A percentile compares a stretch with the other conserved stretches of the same genome.
Conservation (phyloP, 92 coral and sea anemone species). For the Zoanthus gigantus region DNA sequence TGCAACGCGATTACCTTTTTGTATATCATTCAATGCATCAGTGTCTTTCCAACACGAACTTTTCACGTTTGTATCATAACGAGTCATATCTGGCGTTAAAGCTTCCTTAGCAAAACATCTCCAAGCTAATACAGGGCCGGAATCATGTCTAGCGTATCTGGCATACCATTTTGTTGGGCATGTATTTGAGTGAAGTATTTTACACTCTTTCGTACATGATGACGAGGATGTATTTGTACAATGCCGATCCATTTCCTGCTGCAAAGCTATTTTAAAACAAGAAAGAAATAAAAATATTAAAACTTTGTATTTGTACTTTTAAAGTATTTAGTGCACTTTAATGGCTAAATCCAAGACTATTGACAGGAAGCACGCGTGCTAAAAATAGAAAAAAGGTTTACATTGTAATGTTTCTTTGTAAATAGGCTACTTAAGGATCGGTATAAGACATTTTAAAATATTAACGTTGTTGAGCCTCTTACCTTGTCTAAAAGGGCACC, state of each 20-base stretch:
- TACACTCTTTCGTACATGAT: neutral
- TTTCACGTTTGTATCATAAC: neutral
- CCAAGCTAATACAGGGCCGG: neutral
- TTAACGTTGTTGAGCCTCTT: neutral
- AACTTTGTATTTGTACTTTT: too few relatives aligned
- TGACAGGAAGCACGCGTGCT: too few relatives aligned
- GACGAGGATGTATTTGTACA: neutral
- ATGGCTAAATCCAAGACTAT: too few relatives aligned
- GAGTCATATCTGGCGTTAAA: slow-evolving; percentile 13
- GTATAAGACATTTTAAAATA: neutral
- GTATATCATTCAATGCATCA: neutral
- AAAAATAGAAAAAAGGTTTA: too few relatives aligned
- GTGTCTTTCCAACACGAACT: neutral
- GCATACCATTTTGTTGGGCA: slow-evolving; percentile 24
- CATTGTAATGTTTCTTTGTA: too few relatives aligned
- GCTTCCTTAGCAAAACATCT: slow-evolving; percentile 4
- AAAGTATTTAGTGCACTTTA: neutral
- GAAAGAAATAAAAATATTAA: neutral
- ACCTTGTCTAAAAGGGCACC: slow-evolving; percentile 30
- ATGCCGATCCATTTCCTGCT: neutral
- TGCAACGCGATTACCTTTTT: neutral
- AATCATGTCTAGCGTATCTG: neutral
- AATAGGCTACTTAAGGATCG: neutral
- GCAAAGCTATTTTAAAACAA: slow-evolving; percentile 2
- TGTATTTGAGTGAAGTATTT: neutral